Evolutionary conservation across 2,113 vertebrate genomes (phyloP).

Genomic region (Rhinolophus sinicus): DNA sequence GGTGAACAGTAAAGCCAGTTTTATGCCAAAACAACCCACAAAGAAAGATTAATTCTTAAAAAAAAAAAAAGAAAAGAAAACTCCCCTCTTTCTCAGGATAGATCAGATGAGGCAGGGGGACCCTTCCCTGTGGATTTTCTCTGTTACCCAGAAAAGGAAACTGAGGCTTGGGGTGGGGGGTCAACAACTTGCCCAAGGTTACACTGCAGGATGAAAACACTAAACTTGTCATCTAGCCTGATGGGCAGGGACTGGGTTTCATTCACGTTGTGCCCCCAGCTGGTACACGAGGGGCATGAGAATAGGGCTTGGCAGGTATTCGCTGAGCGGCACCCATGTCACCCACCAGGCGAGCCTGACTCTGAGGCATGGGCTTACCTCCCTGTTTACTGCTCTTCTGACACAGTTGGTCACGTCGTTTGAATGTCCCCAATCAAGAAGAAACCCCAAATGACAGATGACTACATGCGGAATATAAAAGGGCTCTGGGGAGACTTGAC

Average conservation of each 20-base stretch:
- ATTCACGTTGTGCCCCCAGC: accelerated
- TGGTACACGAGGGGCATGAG: not conserved
- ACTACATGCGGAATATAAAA: not conserved
- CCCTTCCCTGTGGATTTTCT: not conserved
- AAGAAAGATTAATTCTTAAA: not conserved
- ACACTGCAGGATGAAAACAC: not conserved
- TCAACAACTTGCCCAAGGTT: not conserved
- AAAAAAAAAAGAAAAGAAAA: not conserved
- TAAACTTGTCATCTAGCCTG: not conserved
- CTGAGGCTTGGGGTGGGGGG: not conserved
- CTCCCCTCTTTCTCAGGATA: not conserved
- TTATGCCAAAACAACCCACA: not conserved
- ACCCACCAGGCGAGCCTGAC: not conserved
- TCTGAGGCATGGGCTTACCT: not conserved
- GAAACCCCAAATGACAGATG: not conserved
- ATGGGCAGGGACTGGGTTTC: not conserved
- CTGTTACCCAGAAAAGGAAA: not conserved
- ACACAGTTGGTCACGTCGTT: not conserved
- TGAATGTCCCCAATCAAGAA: not conserved
- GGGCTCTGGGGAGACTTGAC: not conserved
- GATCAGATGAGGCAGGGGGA: not conserved
- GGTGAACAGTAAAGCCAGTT: not conserved
- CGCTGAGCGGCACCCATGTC: not conserved
- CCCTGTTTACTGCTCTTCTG: not conserved
- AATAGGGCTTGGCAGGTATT: not conserved